Conservation (phyloP, 2,888 invertebrate species). For the Galerucella pusilla region DNA sequence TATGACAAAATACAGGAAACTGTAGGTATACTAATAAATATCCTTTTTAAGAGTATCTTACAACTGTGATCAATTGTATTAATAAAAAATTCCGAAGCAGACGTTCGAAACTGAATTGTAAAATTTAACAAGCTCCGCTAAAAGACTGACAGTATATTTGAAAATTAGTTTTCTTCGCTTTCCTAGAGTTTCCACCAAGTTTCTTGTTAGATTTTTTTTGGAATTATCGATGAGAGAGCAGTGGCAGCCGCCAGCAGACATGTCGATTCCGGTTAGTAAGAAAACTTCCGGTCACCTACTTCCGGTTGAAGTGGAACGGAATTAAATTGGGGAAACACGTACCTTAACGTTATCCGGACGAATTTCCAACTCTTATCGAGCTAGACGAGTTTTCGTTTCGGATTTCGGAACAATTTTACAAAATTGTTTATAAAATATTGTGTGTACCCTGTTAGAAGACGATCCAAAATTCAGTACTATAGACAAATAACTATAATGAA, state of each 20-base stretch:
- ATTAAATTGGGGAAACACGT: constrained; percentile 34
- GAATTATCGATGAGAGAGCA: constrained; percentile 17
- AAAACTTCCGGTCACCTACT: constrained; percentile 35
- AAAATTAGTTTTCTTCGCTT: constrained; percentile 7
- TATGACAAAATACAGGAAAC: too few species aligned
- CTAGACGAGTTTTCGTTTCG: constrained; percentile 18
- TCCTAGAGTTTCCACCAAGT: constrained; percentile 7
- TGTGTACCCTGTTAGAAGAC: too few species aligned
- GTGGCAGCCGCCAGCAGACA: constrained; percentile 26
- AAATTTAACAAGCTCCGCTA: background rate
- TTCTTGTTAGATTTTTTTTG: constrained; percentile 6
- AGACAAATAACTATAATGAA: too few species aligned
- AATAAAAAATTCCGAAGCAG: background rate
- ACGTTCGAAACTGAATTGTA: background rate
- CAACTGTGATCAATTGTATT: background rate
- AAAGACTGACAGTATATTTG: constrained; percentile 1
- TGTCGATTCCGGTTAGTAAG: constrained; percentile 36
- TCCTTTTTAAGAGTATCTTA: too few species aligned
- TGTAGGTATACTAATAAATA: too few species aligned
- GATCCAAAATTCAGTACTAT: too few species aligned
- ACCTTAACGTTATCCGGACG: constrained; percentile 34
- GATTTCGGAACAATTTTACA: background rate
- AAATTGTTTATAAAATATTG: too few species aligned
- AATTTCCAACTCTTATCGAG: constrained; percentile 26
- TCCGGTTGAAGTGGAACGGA: constrained; percentile 26